Evolutionary conservation across 2,113 vertebrate species (phyloP).

Genomic region (Zosterops pallidus): DNA sequence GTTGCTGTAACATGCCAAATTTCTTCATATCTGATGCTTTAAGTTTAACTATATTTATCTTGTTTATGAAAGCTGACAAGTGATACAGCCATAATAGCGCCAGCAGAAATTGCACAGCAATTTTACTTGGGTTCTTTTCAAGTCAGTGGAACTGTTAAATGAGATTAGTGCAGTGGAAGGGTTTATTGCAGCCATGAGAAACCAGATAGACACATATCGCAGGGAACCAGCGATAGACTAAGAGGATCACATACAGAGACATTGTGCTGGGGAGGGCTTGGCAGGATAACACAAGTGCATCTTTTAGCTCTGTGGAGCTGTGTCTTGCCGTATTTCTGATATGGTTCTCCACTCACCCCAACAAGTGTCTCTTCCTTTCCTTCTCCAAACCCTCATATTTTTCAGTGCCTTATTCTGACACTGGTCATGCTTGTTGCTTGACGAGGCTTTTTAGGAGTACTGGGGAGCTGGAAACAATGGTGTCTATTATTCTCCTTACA

Average conservation of each 20-base stretch:
- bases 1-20: not conserved
- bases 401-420: not conserved
- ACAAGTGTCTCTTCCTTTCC: constrained; percentile 12
- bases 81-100: constrained; percentile 39
- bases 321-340: not conserved
- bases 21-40: constrained; percentile 49
- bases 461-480: not conserved
- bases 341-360: not conserved
- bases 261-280: constrained; percentile 30
- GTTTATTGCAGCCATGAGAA: constrained; percentile 44
- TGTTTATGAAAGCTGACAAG: constrained; percentile 54
- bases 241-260: constrained; percentile 40
- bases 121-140: constrained; percentile 55
- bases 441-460: not conserved
- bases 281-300: constrained; percentile 29
- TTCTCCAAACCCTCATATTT: not conserved
- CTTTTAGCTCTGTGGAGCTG: not conserved
- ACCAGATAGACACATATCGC: constrained; percentile 61
- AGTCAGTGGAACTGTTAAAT: constrained; percentile 61
- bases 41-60: constrained; percentile 56
- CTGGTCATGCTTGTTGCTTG: not conserved
- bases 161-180: constrained; percentile 57
- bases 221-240: constrained; percentile 28
- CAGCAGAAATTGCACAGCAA: constrained; percentile 56
- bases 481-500: not conserved